These are phyloP conservation scores for Dreissena polymorpha DNA, from an alignment of 1,140 invertebrate species.

Conservation along the genomic window DNA sequence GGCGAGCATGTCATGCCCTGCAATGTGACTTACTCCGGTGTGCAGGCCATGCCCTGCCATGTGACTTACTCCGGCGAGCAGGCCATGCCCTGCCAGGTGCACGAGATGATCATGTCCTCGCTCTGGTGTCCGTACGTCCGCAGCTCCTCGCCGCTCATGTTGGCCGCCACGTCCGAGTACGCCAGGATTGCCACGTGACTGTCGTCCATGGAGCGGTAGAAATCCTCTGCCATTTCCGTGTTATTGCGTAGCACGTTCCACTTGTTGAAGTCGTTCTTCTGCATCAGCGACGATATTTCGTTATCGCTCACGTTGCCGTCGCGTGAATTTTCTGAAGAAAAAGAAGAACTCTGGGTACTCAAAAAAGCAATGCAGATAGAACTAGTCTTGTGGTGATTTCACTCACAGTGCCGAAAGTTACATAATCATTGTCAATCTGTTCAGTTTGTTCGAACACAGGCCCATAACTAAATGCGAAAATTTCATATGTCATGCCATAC, in stretches of 20 bases:
- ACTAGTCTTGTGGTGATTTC: too few relatives aligned
- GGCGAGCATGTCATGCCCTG: slow-evolving; percentile 71
- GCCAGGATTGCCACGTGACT: slow-evolving; percentile 57
- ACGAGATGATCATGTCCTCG: slow-evolving; percentile 67
- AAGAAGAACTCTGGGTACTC: not conserved
- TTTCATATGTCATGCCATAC: too few relatives aligned
- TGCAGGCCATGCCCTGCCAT: too few relatives aligned
- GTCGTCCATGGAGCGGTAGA: slow-evolving; percentile 59
- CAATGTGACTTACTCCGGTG: too few relatives aligned
- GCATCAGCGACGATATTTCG: slow-evolving; percentile 34
- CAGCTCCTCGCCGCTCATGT: slow-evolving; percentile 40
- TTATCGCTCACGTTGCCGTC: slow-evolving; percentile 4
- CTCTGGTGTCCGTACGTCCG: slow-evolving; percentile 63
- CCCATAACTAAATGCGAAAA: too few relatives aligned
- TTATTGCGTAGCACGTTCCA: slow-evolving; percentile 63
- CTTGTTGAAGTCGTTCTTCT: slow-evolving; percentile 62
- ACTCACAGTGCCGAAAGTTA: too few relatives aligned
- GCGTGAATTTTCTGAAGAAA: slow-evolving; percentile 17
- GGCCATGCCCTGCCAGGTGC: slow-evolving; percentile 63
- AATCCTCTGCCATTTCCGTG: slow-evolving; percentile 39
- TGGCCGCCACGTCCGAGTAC: slow-evolving; percentile 58
- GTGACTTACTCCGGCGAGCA: slow-evolving; percentile 72
- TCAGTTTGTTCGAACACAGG: too few relatives aligned
- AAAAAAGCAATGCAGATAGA: too few relatives aligned
- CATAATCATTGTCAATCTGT: too few relatives aligned